Base-by-base conservation (phyloP, 2,113 vertebrate species). In the Carlito syrichta region DNA sequence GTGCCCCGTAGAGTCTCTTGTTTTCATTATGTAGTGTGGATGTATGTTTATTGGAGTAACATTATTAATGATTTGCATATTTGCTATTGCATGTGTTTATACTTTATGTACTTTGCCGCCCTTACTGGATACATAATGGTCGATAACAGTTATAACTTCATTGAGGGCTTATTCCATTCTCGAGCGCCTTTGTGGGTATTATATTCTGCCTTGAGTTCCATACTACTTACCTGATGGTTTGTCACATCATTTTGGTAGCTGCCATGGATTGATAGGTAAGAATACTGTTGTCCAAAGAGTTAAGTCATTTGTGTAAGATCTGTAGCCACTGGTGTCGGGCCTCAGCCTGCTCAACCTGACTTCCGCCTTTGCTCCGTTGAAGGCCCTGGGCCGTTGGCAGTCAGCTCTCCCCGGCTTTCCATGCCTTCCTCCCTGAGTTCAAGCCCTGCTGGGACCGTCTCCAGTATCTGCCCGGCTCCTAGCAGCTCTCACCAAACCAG, bases 31-130 rank as follows among this genome's bases (percentile, higher is more conserved):
- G 52, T 4, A 23, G 58, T 9, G n/a, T 5, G 14, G 58, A 20
- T n/a, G 4, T 1, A 1, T 11, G 22, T 48, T 14, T 32, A 1
- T 4, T 40, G 45, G 27, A 40, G 30, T 0, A 25, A 23, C 43
- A 6, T 12, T 2, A 1, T 3, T 14, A 0, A 0, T 35, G 25
- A 7, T 1, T 27, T 30, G 17, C 13, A 0, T 14, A 17, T 35
- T 83, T 2, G 0, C 60, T 20, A 0, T 22, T 16, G 54, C 35
- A 6, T 20, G 20, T 16, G 27, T 60, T 60, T 12, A 10, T 20
- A 6, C 52, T 1, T 11, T 3, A 8, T 16, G 23, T 19, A 0
- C 19, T 25, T 48, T 73, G 78, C 30, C 5, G 0, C 48, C 79
- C 73, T 60, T 62, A 16, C 17, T 10, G 35, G 48, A 22, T 45